Base-by-base conservation (phyloP, 2,888 invertebrate genomes). In the Ectemnius continuus region DNA sequence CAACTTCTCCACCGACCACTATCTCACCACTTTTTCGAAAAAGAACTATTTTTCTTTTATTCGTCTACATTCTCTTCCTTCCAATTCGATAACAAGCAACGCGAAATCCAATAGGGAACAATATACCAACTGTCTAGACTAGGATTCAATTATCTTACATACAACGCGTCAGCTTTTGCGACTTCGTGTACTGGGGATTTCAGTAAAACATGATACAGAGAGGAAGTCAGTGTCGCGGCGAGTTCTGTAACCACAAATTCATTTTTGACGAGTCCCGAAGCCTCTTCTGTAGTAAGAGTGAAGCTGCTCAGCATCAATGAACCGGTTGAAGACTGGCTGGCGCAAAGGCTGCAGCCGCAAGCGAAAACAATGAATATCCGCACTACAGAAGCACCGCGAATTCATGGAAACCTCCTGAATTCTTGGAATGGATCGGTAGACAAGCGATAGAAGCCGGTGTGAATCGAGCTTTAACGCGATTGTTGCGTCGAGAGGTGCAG, bases 381-480 rank as follows among this genome's bases (percentile, higher is more conserved):
- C 23, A 18, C 16, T 20, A 58, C 26, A 26, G 26, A 58, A 20
- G 20, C 13, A 14, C 52, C 52, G 52, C 52, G 61, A 61, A 36
- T 61, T 26, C 28, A 36, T 4, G 18, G 18, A 14, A 36, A 61
- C 28, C 28, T 3, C 18, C 14, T 6, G 58, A 2, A 58, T 58
- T 58, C 26, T 13, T 5, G 14, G 52, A 16, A 52, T 13, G 14
- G 52, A 14, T 47, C 47, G 2, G 47, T 3, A 47, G 57, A n/a
- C 20, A 20, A 4, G 11, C 47, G 23, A 3, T 23, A 3, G 23
- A 23, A 23, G 16, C n/a, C 67, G 48, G 69, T 75, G 77, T 82
- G 76, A 71, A 76, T 61, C 48, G 56, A 16, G 69, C 76, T 67
- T 81, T 65, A 76, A 23, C 23, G 61, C 11, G 52, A 56, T 76